These are phyloP conservation scores for Sphenodon punctatus DNA, from an alignment of 2,797 vertebrate genomes.

Conservation along the genomic window DNA sequence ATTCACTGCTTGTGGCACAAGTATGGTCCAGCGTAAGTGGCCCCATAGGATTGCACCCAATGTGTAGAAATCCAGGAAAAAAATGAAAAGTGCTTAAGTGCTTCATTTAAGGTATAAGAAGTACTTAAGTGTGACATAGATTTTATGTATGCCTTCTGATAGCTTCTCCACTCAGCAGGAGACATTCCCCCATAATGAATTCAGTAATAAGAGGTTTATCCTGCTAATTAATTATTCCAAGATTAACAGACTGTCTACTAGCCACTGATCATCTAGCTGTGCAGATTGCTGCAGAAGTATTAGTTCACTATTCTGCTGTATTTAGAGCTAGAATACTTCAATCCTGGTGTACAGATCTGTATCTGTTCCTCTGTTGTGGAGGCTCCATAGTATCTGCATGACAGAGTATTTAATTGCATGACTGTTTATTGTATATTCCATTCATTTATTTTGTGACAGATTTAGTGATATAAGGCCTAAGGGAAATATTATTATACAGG, in stretches of 20 bases:
- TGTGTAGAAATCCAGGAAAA: neutral
- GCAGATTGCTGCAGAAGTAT: neutral
- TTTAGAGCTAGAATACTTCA: slow-evolving; percentile 9
- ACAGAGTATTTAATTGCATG: too few species aligned
- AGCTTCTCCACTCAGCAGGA: slow-evolving; percentile 16
- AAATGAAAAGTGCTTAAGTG: slow-evolving; percentile 15
- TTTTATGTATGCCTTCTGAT: neutral
- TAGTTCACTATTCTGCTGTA: neutral
- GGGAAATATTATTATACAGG: too few species aligned
- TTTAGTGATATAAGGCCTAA: too few species aligned
- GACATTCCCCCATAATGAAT: slow-evolving; percentile 17
- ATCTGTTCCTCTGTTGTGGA: too few species aligned
- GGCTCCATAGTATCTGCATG: too few species aligned
- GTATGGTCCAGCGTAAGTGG: too few species aligned
- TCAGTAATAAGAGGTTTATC: slow-evolving; percentile 35
- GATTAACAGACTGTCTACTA: slow-evolving; percentile 32
- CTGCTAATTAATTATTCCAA: slow-evolving; percentile 42
- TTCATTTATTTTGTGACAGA: too few species aligned
- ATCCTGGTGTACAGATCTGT: slow-evolving; percentile 10
- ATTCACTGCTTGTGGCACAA: too few species aligned
- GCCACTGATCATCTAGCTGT: slow-evolving; percentile 5
- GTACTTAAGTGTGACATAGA: neutral
- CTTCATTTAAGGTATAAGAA: slow-evolving; percentile 31
- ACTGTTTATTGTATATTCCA: too few species aligned
- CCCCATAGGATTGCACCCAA: neutral